Conservation (phyloP, 92 coral and sea anemone genomes). For the Siderastrea radians region DNA sequence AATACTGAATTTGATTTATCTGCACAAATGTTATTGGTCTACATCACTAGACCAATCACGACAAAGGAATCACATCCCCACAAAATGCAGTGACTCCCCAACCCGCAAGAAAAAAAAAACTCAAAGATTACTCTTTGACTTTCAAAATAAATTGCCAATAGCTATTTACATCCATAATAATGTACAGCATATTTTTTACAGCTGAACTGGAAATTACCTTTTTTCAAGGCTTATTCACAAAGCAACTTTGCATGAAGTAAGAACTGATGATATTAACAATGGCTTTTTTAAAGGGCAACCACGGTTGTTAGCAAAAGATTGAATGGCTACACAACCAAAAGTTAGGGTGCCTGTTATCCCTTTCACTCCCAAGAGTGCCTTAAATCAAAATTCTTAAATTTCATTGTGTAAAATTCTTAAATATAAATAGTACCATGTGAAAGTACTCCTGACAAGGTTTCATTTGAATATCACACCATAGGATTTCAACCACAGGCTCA, state of each 20-base stretch:
- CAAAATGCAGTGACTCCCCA: background rate
- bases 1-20: background rate
- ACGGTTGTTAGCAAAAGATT: no score
- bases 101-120: background rate
- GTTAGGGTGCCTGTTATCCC: no score
- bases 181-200: constrained; percentile 6
- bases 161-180: constrained; percentile 27
- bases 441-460: no score
- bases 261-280: background rate
- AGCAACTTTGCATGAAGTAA: background rate
- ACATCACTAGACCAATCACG: background rate
- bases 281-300: background rate
- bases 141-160: constrained; percentile 2
- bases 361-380: no score
- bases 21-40: background rate
- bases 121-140: background rate
- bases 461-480: no score
- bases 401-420: no score
- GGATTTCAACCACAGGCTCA: no score
- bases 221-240: background rate
- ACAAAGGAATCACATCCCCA: background rate
- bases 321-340: background rate
- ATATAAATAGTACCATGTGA: no score
- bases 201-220: background rate
- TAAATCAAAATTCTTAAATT: no score